Base-by-base conservation (phyloP, 2,888 invertebrate genomes). In the Apantesis nais region DNA sequence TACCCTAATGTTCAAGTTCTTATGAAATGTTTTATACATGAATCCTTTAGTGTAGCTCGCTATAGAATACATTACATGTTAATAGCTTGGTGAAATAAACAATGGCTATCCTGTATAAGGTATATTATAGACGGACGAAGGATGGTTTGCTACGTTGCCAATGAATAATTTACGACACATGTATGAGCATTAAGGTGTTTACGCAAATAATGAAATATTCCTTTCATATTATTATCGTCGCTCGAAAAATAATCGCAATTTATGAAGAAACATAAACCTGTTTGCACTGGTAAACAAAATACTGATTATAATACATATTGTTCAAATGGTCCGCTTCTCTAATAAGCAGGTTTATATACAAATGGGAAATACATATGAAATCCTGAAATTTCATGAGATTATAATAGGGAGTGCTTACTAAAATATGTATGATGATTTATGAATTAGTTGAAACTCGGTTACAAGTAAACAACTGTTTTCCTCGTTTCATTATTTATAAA, bases 111-210 rank as follows among this genome's bases (percentile, higher is more conserved):
- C 77, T 77, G 73, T 78, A 78, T n/a, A 58, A 65, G 68, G 66
- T 66, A 66, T 62, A 41, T 62, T 65, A 71, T 34, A 66, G 69
- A 62, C 71, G 78, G 73, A 76, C 67, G 76, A 75, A 67, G 74
- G 78, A 75, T 77, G 75, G 79, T 83, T 80, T 79, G 76, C 83
- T 84, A 81, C 81, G 79, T 82, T 68, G 77, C 84, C 83, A 75
- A 81, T 94, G 93, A 94, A 94, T 93, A 80, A 93, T 94, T 93
- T 92, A 93, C 81, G 82, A 84, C 78, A 80, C 82, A 85, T 85
- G 85, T 66, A 61, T 55, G 7, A 90, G 90, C 90, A 90, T 92
- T 89, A 86, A 90, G 86, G 85, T 87, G 87, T 90, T 88, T 89
- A 88, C 90, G 85, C 88, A 90, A 92, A 92, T 90, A 89, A 84